Conservation (phyloP, 2,113 vertebrate species). For the Centropristis striata region DNA sequence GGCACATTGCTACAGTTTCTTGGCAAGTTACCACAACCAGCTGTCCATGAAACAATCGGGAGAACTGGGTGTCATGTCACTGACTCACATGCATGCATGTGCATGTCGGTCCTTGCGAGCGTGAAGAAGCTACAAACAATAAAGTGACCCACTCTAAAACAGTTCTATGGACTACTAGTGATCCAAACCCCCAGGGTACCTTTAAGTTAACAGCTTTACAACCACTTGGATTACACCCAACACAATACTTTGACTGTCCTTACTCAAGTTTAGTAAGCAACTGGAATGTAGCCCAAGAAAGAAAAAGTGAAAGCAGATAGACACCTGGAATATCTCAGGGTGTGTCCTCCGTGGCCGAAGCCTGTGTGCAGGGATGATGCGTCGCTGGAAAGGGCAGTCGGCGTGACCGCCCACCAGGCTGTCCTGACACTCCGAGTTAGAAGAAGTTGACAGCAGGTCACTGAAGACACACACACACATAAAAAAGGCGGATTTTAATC, state of each 20-base stretch:
- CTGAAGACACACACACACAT: conserved; percentile 78
- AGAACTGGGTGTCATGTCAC: neutral
- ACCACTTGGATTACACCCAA: neutral
- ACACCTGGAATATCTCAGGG: conserved; percentile 91
- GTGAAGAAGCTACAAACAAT: neutral
- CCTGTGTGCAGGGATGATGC: conserved; percentile 90
- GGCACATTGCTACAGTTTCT: neutral
- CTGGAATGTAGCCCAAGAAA: neutral
- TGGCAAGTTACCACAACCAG: neutral
- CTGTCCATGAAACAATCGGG: neutral
- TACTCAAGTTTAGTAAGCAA: neutral
- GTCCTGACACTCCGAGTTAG: conserved; percentile 93
- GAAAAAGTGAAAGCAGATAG: neutral
- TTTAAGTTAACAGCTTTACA: neutral
- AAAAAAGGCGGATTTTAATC: neutral
- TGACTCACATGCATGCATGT: neutral
- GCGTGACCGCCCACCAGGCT: conserved; percentile 86
- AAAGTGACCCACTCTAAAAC: neutral
- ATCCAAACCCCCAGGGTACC: neutral
- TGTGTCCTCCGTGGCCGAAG: conserved; percentile 90
- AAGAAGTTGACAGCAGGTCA: conserved; percentile 92
- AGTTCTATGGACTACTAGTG: neutral
- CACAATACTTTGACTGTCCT: neutral
- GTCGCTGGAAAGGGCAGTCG: conserved; percentile 90
- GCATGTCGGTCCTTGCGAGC: neutral